Base-by-base conservation (phyloP, 2,113 vertebrate genomes). In the Alexandromys fortis region DNA sequence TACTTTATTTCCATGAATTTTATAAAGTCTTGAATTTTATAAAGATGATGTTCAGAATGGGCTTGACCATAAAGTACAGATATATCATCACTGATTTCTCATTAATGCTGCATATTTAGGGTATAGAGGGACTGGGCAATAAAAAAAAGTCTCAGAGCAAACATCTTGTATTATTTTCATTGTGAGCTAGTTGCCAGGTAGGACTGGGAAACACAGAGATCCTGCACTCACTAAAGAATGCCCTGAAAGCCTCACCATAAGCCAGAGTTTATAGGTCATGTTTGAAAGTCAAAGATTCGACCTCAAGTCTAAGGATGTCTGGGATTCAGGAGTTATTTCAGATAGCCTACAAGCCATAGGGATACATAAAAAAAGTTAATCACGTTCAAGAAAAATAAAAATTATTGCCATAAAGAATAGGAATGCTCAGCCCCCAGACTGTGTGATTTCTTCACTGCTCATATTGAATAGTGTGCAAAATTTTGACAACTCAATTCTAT, bases 321-420 rank as follows among this genome's bases (percentile, higher is more conserved):
- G 4, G 26, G 10, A 67, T 61, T 9, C 76, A 26, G 1, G 35
- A 42, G n/a, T 79, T 12, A 88, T 81, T 94, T 92, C 52, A 77
- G 22, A 61, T 8, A 77, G 7, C 38, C 3, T 45, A 65, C 38
- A 72, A 19, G 7, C 30, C 65, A 24, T 13, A 89, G 21, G 58
- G 6, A 76, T 88, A 45, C 63, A 12, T 12, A 3, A 78, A 2
- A 77, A 78, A 2, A 77, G 13, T 19, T 89, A 91, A 13, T 82
- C 49, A 96, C 55, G 92, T 83, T 47, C 14, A 96, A 14, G 49
- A 26, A 78, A 30, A 94, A 91, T 24, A 38, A 93, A 82, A 83
- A 30, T 1, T 65, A 30, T 75, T 78, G 16, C 75, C 49, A 30
- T 33, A 35, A 83, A 90, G 38, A 92, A 78, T 33, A 24, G 16